These are phyloP conservation scores for Acyrthosiphon pisum DNA, from an alignment of 1,140 invertebrate species.

Conservation along the genomic window DNA sequence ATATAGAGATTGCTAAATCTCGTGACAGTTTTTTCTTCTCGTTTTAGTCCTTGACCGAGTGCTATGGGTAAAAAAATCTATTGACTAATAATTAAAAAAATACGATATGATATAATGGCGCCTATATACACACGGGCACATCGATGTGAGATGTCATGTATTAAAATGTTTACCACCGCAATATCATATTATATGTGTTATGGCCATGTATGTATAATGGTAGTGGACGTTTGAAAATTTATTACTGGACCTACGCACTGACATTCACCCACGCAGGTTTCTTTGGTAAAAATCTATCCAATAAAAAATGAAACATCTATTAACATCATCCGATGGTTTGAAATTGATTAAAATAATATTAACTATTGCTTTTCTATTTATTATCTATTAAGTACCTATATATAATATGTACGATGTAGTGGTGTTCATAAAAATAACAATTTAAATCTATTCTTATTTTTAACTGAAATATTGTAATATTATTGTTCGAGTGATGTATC, in stretches of 20 bases:
- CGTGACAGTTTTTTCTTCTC: not conserved
- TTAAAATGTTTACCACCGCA: not conserved
- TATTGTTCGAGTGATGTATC: not conserved
- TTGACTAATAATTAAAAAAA: slow-evolving; percentile 16
- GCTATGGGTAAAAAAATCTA: not conserved
- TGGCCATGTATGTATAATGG: not conserved
- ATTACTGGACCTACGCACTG: slow-evolving; percentile 18
- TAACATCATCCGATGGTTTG: no score
- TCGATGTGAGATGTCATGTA: not conserved
- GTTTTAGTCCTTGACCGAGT: not conserved
- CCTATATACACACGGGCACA: not conserved
- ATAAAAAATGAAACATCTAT: slow-evolving; percentile 19
- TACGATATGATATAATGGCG: not conserved
- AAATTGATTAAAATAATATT: slow-evolving; percentile 13
- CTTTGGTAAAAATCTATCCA: slow-evolving; percentile 32
- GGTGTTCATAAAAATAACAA: not conserved
- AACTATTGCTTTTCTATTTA: not conserved
- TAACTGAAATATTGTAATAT: not conserved
- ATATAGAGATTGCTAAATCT: not conserved
- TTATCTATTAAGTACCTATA: not conserved
- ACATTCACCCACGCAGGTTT: slow-evolving; percentile 14
- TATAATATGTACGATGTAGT: no score
- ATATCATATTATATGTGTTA: slow-evolving; percentile 26
- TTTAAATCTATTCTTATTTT: not conserved
- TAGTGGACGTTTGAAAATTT: slow-evolving; percentile 18